Percentiles rank a stretch among this genome's conserved stretches.
phyloP scores from a whole-genome alignment of 1,140 invertebrate genomes.

The Philaenus spumarius region DNA sequence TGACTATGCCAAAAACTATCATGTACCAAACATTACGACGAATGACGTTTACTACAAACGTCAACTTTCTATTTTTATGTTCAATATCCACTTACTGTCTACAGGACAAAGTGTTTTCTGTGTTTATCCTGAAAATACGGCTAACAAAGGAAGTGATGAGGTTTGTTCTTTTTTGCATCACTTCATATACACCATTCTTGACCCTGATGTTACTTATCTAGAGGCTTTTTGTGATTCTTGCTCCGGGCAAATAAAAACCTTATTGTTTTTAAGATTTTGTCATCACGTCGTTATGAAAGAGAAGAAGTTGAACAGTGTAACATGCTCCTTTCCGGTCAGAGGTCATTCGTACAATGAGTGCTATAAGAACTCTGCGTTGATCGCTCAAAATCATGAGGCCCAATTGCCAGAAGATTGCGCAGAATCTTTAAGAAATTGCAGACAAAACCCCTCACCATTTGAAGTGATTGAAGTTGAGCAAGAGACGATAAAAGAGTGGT shows the following conservation, averaged over 20 bases:
- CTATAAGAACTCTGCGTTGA: slow-evolving; percentile 17
- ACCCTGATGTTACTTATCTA: slow-evolving; percentile 7
- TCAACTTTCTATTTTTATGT: slow-evolving; percentile 17
- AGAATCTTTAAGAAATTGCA: neutral
- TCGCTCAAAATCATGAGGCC: neutral
- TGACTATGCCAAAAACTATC: slow-evolving; percentile 22
- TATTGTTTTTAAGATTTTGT: slow-evolving; percentile 16
- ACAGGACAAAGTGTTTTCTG: slow-evolving; percentile 10
- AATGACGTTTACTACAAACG: slow-evolving; percentile 21
- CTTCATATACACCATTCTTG: slow-evolving; percentile 17
- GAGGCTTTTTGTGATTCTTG: slow-evolving; percentile 13
- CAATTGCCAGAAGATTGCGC: slow-evolving; percentile 9
- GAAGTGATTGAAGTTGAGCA: slow-evolving; percentile 2
- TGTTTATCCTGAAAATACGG: slow-evolving; percentile 18
- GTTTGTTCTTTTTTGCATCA: slow-evolving; percentile 17
- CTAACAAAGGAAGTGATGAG: slow-evolving; percentile 20
- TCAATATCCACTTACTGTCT: slow-evolving; percentile 20
- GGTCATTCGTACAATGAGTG: slow-evolving; percentile 27
- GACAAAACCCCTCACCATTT: slow-evolving; percentile 15
- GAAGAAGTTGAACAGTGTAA: slow-evolving; percentile 9
- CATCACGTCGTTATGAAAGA: slow-evolving; percentile 22
- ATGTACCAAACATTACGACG: slow-evolving; percentile 20
- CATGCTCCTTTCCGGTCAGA: slow-evolving; percentile 20
- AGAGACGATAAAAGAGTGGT: neutral
- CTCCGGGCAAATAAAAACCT: slow-evolving; percentile 10